phyloP scores from a whole-genome alignment of 2,888 invertebrate species.

The Ectemnius lituratus region DNA sequence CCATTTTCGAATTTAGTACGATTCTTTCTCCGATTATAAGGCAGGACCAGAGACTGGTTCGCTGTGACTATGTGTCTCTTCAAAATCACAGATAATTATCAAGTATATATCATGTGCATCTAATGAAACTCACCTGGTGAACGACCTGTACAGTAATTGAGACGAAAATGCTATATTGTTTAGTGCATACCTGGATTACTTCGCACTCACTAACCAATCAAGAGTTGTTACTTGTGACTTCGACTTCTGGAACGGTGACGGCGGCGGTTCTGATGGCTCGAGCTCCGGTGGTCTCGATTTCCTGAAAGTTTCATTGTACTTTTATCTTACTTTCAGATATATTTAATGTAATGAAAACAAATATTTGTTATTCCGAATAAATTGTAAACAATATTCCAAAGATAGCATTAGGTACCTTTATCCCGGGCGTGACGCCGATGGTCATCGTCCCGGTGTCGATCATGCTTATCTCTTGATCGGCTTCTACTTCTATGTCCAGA shows the following conservation, averaged over 20 bases:
- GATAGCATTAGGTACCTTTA: conserved; percentile 63
- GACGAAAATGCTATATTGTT: conserved; percentile 75
- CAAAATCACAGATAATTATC: conserved; percentile 68
- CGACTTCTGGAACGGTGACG: conserved; percentile 76
- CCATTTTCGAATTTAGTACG: conserved; percentile 59
- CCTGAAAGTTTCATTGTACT: conserved; percentile 53
- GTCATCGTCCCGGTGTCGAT: conserved; percentile 74
- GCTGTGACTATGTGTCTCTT: conserved; percentile 64
- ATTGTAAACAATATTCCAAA: background rate
- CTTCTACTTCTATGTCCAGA: conserved; percentile 73
- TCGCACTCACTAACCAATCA: conserved; percentile 78
- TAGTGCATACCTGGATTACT: conserved; percentile 77
- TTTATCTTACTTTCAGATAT: no score
- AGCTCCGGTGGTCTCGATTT: conserved; percentile 73
- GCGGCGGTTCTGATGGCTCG: conserved; percentile 73
- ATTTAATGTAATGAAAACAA: background rate
- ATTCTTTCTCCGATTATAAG: conserved; percentile 58
- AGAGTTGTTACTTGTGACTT: conserved; percentile 78
- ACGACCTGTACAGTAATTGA: conserved; percentile 77
- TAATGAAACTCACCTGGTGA: conserved; percentile 76
- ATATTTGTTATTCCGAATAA: background rate
- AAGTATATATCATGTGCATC: conserved; percentile 73
- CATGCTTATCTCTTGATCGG: conserved; percentile 74
- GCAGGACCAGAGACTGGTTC: conserved; percentile 59
- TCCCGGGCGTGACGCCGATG: conserved; percentile 74